Percentiles rank a stretch among this genome's conserved stretches.
Evolutionary conservation across 2,888 invertebrate genomes (phyloP).

Genomic region (Drosophila differens): DNA sequence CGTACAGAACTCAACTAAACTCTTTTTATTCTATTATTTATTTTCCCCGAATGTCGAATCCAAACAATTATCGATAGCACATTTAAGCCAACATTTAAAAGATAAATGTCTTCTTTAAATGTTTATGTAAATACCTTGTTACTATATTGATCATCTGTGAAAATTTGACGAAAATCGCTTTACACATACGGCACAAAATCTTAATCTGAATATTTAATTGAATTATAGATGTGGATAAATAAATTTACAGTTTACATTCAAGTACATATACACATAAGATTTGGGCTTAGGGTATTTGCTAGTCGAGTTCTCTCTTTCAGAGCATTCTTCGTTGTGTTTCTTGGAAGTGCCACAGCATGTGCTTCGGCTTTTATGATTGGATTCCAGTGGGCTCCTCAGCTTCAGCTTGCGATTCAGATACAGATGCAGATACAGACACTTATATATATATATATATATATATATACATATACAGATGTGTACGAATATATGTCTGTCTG

Average conservation of each 20-base stretch:
- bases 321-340: constrained; percentile 31
- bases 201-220: not conserved
- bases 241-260: not conserved
- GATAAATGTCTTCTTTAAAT: not conserved
- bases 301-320: not conserved
- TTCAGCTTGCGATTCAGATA: not conserved
- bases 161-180: not conserved
- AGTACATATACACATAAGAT: not conserved
- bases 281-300: not conserved
- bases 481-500: not conserved
- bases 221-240: not conserved
- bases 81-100: not conserved
- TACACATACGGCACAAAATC: not conserved
- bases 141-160: not conserved
- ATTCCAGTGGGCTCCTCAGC: constrained; percentile 12
- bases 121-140: not conserved
- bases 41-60: not conserved
- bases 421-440: not conserved
- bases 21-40: not conserved
- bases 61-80: not conserved
- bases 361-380: constrained; percentile 32
- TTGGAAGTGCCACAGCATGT: constrained; percentile 52
- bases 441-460: not conserved
- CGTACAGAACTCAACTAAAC: not conserved
- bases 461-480: not conserved